Conservation (phyloP, 2,888 invertebrate genomes). For the Drosophila kuntzei region DNA sequence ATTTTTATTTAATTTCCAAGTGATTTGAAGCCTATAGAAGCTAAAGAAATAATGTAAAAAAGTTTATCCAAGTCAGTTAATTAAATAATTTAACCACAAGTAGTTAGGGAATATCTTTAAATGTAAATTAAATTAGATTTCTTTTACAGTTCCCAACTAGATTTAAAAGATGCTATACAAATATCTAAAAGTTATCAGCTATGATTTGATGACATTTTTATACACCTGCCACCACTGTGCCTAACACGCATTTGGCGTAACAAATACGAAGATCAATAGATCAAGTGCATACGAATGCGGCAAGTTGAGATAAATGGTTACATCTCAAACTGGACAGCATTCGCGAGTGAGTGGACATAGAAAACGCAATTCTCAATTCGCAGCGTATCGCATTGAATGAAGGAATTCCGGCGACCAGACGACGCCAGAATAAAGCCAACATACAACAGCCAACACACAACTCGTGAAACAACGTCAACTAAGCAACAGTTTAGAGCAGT, state of each 20-base stretch:
- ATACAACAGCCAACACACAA: conserved; percentile 32
- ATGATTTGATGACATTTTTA: neutral
- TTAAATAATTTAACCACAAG: no score
- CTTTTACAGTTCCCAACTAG: neutral
- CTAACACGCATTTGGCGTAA: conserved; percentile 56
- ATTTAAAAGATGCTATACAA: neutral
- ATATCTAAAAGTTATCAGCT: no score
- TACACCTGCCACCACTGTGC: conserved; percentile 25
- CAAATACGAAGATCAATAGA: conserved; percentile 78
- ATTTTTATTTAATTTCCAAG: no score
- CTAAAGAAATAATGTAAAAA: no score
- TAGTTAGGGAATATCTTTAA: no score
- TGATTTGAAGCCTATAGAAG: no score
- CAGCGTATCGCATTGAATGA: conserved; percentile 35
- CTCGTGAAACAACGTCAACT: conserved; percentile 24
- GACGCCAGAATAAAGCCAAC: conserved; percentile 61
- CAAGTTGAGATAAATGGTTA: conserved; percentile 70
- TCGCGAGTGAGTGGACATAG: conserved; percentile 32
- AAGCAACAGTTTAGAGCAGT: conserved; percentile 55
- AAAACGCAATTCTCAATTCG: conserved; percentile 25
- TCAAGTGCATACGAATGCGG: conserved; percentile 74
- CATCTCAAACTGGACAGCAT: conserved; percentile 65
- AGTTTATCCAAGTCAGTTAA: no score
- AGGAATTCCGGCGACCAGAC: conserved; percentile 73
- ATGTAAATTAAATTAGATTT: neutral